Base-by-base conservation (phyloP, 2,113 vertebrate species). In the Arothron firmamentum region DNA sequence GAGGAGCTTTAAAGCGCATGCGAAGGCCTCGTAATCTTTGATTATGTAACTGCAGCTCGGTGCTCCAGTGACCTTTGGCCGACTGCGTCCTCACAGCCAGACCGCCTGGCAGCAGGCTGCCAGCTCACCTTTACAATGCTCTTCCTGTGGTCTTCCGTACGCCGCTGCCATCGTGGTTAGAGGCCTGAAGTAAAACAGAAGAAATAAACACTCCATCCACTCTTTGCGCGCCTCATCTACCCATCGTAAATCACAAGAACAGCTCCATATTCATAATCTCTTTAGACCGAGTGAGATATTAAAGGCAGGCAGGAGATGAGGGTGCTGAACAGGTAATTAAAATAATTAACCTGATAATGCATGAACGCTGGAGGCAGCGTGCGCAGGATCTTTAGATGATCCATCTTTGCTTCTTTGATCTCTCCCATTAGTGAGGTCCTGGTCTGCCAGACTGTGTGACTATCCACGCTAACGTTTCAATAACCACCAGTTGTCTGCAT, bases 381-480 rank as follows among this genome's bases (percentile, higher is more conserved):
- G 59, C 23, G 45, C 59, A 77, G 67, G 59, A 66, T 54, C 74
- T 67, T 70, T 66, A 74, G 72, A 75, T 66, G 77, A 73, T 72
- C 41, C 56, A 52, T 49, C 67, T 69, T 67, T 25, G 19, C 72
- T 20, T 25, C 72, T 88, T 85, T 87, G 79, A 84, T 85, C 68
- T 68, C 54, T 52, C 34, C 63, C 70, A 73, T 77, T 50, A 50
- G 70, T 65, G 47, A 53, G 38, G 58, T 76, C 56, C 53, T 8
- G 63, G 47, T 63, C 56, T 41, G 64, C 46, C 52, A 50, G 38
- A 57, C 25, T 70, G 62, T 63, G 42, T 59, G 60, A 74, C 80
- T 52, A 77, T 56, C 65, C 19, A n/a, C 59, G 34, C 61, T 79
- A 71, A 72, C 72, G 66, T 75, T 70, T 82, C 61, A 59, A 65